Conservation (phyloP, 2,797 vertebrate genomes). For the Trematomus bernacchii region DNA sequence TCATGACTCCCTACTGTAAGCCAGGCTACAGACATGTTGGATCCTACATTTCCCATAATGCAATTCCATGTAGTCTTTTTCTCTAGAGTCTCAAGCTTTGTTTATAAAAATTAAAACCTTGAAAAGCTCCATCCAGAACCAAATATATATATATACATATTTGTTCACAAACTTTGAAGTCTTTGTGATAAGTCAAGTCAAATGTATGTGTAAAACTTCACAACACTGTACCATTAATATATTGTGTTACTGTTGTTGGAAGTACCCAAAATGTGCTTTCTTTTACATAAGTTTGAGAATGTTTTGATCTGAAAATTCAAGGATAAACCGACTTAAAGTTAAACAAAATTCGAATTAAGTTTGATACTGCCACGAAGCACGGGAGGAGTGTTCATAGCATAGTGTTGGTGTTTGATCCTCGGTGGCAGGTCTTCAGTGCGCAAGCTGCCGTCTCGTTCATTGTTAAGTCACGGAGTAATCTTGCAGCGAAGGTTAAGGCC, state of each 20-base stretch:
- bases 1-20: no score
- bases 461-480: constrained; percentile 49
- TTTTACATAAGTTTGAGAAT: background rate
- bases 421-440: constrained; percentile 28
- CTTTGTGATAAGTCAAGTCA: background rate
- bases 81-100: background rate
- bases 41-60: constrained; percentile 2
- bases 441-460: constrained; percentile 33
- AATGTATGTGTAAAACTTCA: background rate
- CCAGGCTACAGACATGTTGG: background rate
- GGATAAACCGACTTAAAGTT: background rate
- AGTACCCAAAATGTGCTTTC: background rate
- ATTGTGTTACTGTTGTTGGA: no score
- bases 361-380: background rate
- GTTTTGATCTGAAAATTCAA: background rate
- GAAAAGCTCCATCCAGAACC: background rate
- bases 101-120: background rate
- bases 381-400: constrained; percentile 3
- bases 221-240: background rate
- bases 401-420: constrained; percentile 45
- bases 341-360: background rate
- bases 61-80: background rate
- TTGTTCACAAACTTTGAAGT: background rate
- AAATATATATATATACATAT: background rate
- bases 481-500: constrained; percentile 57